Conservation (phyloP, 2,113 vertebrate species). For the Phaethon lepturus region DNA sequence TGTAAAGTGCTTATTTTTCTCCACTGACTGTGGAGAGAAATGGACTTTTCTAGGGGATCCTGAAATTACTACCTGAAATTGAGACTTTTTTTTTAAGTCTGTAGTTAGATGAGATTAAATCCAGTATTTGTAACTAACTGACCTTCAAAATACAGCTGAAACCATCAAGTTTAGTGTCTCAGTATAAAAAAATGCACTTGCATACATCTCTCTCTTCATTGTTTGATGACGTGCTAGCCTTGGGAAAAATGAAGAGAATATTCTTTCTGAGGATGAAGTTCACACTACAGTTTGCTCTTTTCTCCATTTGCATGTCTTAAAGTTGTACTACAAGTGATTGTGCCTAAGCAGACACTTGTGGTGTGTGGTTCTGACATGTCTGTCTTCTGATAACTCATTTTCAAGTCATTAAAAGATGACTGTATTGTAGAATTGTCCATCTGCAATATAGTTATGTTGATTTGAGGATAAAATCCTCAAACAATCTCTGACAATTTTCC, state of each 20-base stretch:
- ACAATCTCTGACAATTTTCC: neutral
- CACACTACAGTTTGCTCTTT: neutral
- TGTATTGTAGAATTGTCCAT: neutral
- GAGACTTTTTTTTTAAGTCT: neutral
- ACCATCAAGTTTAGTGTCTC: neutral
- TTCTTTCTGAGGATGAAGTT: neutral
- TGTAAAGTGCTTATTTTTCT: neutral
- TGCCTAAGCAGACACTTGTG: neutral
- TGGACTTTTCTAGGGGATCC: neutral
- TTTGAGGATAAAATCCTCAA: neutral
- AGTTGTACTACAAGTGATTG: neutral
- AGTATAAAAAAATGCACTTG: neutral
- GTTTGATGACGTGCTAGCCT: neutral
- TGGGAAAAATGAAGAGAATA: neutral
- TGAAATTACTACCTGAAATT: neutral
- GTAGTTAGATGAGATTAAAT: neutral
- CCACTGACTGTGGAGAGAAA: neutral
- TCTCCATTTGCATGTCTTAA: neutral
- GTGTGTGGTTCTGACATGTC: neutral
- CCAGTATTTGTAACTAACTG: neutral
- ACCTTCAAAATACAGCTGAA: neutral
- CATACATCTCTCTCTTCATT: neutral
- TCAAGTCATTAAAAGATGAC: neutral
- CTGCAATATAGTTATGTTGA: neutral
- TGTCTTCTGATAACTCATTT: neutral